Conservation (phyloP, 2,797 vertebrate genomes). For the Dryobates pubescens region DNA sequence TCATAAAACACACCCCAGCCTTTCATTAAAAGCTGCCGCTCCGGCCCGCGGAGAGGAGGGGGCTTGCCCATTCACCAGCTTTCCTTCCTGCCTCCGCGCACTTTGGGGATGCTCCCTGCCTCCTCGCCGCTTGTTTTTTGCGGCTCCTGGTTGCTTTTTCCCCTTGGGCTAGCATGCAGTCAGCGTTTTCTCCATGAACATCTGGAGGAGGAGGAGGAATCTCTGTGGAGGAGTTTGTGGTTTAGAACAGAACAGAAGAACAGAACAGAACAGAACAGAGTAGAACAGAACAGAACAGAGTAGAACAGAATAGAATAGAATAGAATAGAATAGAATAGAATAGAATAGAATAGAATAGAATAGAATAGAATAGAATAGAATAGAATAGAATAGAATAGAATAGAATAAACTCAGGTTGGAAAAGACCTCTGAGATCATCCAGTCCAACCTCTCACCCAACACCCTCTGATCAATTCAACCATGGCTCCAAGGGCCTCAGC, state of each 20-base stretch:
- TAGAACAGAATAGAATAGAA: too few species aligned
- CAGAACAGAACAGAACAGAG: too few species aligned
- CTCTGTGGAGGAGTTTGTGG: background rate
- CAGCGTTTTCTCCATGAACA: background rate
- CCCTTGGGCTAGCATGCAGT: background rate
- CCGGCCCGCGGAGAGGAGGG: background rate
- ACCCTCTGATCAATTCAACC: too few species aligned
- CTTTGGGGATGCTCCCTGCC: background rate
- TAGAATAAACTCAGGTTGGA: too few species aligned
- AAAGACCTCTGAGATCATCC: too few species aligned
- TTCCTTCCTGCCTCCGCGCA: background rate
- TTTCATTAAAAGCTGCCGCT: constrained; percentile 37
- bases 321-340: too few species aligned
- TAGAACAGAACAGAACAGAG: too few species aligned
- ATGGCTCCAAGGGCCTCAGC: too few species aligned
- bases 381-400: too few species aligned
- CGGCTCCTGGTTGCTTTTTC: constrained; percentile 3
- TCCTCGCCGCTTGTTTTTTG: background rate
- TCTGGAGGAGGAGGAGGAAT: background rate
- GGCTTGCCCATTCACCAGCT: constrained; percentile 9
- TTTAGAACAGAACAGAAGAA: background rate
- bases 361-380: too few species aligned
- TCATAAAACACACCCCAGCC: background rate
- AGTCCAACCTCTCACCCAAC: too few species aligned
- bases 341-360: too few species aligned